A percentile compares a stretch with the other conserved stretches of the same genome.
Conservation (phyloP, 2,113 vertebrate genomes). For the Mobula hypostoma region DNA sequence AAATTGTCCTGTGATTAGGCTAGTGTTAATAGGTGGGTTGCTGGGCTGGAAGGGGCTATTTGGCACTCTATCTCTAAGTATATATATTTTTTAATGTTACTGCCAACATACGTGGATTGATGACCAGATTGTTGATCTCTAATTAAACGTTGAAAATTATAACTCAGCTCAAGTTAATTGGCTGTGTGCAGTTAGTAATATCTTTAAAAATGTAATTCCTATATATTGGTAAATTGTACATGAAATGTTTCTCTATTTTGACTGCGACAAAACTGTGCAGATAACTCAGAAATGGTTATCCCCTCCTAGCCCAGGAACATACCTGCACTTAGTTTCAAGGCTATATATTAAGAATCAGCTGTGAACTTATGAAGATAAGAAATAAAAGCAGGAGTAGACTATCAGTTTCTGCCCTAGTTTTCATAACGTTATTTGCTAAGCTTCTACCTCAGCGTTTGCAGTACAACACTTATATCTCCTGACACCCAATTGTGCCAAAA, state of each 20-base stretch:
- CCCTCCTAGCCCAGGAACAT: not conserved
- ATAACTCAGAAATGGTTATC: not conserved
- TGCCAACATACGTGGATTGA: not conserved
- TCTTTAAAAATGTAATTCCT: not conserved
- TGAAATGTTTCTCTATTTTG: not conserved
- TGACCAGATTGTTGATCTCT: not conserved
- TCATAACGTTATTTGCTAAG: no score
- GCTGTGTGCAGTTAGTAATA: not conserved
- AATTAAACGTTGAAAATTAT: not conserved
- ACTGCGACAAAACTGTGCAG: not conserved
- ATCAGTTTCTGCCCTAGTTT: no score
- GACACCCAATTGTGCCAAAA: no score
- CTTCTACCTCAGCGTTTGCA: no score
- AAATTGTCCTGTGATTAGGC: no score
- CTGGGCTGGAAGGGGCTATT: no score
- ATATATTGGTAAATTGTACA: not conserved
- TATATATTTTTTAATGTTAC: not conserved
- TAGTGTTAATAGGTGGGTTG: no score
- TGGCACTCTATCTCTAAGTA: no score
- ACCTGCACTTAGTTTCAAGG: not conserved
- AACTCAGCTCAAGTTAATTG: not conserved
- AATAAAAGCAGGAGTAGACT: no score
- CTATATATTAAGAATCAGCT: not conserved
- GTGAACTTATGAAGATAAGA: no score
- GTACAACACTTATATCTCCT: no score